phyloP scores from a whole-genome alignment of 2,113 vertebrate genomes.

The Neogale vison region DNA sequence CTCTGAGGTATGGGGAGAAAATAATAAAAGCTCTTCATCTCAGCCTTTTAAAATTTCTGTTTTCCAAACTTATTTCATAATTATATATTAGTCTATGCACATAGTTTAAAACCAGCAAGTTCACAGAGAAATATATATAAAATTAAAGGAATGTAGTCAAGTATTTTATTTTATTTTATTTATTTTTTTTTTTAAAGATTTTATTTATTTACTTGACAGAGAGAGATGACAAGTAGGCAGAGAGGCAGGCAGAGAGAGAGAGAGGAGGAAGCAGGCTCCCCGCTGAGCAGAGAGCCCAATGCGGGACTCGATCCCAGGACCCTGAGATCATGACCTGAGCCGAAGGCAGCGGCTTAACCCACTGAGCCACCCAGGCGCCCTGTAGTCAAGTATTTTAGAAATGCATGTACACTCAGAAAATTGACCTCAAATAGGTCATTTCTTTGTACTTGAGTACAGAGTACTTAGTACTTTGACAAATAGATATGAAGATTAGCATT shows the following conservation, averaged over 20 bases:
- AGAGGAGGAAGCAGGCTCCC: no score
- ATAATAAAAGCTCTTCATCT: neutral
- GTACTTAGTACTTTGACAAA: slow-evolving; percentile 29
- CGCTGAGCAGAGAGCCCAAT: no score
- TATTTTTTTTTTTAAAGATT: no score
- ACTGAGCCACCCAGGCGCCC: no score
- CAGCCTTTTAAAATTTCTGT: neutral
- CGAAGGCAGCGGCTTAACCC: no score
- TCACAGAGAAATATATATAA: neutral
- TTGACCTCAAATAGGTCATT: neutral
- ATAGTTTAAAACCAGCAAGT: neutral
- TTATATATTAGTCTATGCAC: neutral
- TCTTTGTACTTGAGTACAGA: neutral
- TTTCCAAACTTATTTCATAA: slow-evolving; percentile 5
- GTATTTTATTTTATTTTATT: no score
- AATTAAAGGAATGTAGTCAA: neutral
- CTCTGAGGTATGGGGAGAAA: neutral
- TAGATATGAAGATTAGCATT: neutral
- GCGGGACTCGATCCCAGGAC: no score
- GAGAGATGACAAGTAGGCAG: no score
- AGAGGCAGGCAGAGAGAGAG: no score
- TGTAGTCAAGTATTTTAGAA: neutral
- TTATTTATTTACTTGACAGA: no score
- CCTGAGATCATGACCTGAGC: no score
- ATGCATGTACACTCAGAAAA: neutral